phyloP scores from a whole-genome alignment of 2,888 invertebrate species.

The Automeris io region DNA sequence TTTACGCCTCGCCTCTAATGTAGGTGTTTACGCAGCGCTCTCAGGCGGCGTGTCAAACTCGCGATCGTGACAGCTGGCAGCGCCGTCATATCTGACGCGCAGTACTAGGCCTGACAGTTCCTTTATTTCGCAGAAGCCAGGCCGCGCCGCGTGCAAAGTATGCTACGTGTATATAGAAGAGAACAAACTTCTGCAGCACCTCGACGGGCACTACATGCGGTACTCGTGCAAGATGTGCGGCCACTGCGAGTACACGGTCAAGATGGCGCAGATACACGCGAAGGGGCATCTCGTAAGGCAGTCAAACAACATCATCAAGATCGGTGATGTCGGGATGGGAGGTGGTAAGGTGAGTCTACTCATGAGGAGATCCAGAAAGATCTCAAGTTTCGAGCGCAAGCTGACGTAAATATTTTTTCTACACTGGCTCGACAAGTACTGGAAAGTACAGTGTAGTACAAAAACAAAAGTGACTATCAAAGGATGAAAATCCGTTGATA shows the following conservation, averaged over 20 bases:
- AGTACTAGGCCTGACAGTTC: not conserved
- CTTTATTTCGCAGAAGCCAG: slow-evolving; percentile 33
- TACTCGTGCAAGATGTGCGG: slow-evolving; percentile 48
- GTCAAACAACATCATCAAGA: slow-evolving; percentile 33
- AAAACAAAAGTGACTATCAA: no score
- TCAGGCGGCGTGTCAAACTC: no score
- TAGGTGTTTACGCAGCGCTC: no score
- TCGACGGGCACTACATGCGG: slow-evolving; percentile 39
- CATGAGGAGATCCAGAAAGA: not conserved
- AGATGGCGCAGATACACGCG: slow-evolving; percentile 34
- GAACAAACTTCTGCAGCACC: slow-evolving; percentile 27
- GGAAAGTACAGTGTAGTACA: no score
- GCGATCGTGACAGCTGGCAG: no score
- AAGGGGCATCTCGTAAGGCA: slow-evolving; percentile 26
- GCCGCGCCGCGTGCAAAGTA: slow-evolving; percentile 40
- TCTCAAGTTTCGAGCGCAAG: not conserved
- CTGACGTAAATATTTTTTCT: not conserved
- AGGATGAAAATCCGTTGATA: no score
- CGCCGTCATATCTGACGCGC: no score
- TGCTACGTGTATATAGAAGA: slow-evolving; percentile 50
- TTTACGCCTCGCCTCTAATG: no score
- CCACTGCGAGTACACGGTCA: slow-evolving; percentile 30
- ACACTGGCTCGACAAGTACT: no score
- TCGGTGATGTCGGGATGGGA: slow-evolving; percentile 25
- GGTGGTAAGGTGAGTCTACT: slow-evolving; percentile 17